A percentile compares a stretch with the other conserved stretches of the same genome.
Conservation (phyloP, 35 echinoderm and acorn worm genomes). For the Lytechinus variegatus region DNA sequence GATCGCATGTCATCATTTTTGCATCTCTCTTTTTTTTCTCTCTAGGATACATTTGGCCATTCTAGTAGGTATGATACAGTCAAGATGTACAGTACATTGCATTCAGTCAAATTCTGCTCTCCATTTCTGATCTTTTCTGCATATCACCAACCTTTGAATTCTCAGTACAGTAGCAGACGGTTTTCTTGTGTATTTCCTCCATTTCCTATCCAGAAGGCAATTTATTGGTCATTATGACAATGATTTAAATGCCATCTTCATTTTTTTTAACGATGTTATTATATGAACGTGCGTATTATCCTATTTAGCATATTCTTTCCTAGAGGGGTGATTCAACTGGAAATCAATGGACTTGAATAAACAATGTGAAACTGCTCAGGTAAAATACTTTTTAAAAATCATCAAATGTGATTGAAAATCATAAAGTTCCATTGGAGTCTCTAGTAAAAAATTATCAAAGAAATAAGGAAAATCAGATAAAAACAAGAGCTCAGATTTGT, state of each 20-base stretch:
- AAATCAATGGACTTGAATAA: no score
- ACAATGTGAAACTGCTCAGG: no score
- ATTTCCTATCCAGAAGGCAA: neutral
- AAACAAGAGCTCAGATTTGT: no score
- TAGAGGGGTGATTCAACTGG: no score
- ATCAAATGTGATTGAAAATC: no score
- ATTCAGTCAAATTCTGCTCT: neutral
- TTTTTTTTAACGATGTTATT: no score
- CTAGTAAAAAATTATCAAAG: no score
- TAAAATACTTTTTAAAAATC: no score
- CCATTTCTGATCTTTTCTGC: neutral
- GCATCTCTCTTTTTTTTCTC: neutral
- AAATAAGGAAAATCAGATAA: no score
- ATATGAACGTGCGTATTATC: no score
- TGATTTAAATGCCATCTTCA: neutral
- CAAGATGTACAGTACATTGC: neutral
- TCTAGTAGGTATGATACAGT: neutral
- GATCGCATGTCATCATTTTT: neutral
- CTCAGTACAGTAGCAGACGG: neutral
- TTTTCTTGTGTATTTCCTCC: neutral
- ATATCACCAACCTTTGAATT: neutral
- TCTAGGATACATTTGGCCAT: neutral
- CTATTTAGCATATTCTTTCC: no score
- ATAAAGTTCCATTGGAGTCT: no score
- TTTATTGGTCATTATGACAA: neutral